Evolutionary conservation across 2,888 invertebrate genomes (phyloP).

Genomic region (Stenotaenia linearis): DNA sequence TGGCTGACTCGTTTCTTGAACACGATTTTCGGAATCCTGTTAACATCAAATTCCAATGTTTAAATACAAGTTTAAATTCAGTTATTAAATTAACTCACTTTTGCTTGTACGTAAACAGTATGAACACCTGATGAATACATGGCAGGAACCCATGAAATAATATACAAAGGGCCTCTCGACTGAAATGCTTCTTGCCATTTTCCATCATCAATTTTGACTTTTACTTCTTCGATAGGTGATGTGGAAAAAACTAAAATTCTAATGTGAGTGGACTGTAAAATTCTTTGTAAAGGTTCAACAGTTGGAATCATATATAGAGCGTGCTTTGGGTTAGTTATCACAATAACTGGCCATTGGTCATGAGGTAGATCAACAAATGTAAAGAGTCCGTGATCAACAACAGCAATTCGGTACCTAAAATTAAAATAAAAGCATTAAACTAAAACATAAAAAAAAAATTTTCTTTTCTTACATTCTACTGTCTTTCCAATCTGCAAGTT

Average conservation of each 20-base stretch:
- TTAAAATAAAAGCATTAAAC: neutral
- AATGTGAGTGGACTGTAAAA: conserved; percentile 68
- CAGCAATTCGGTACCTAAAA: conserved; percentile 68
- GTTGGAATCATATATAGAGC: conserved; percentile 65
- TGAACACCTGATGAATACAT: conserved; percentile 62
- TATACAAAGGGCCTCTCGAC: conserved; percentile 65
- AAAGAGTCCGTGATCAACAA: conserved; percentile 82
- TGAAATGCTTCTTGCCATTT: conserved; percentile 60
- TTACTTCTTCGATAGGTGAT: conserved; percentile 58
- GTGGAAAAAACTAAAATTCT: conserved; percentile 74
- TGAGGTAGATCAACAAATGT: conserved; percentile 74
- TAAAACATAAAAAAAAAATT: neutral
- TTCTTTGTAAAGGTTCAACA: conserved; percentile 64
- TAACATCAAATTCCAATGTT: no score
- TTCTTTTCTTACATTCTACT: conserved; percentile 62
- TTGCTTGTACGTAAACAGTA: conserved; percentile 49
- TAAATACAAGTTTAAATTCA: no score
- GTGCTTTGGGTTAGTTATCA: conserved; percentile 88
- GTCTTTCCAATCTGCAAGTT: conserved; percentile 88
- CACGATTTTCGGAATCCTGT: conserved; percentile 46
- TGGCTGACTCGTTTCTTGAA: conserved; percentile 55
- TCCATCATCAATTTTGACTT: conserved; percentile 61
- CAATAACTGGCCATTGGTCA: conserved; percentile 69
- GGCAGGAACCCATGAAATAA: conserved; percentile 64
- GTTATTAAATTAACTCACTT: conserved; percentile 35